These are phyloP conservation scores for Neelides sp. DNA, from an alignment of 1,140 invertebrate genomes.

Conservation along the genomic window DNA sequence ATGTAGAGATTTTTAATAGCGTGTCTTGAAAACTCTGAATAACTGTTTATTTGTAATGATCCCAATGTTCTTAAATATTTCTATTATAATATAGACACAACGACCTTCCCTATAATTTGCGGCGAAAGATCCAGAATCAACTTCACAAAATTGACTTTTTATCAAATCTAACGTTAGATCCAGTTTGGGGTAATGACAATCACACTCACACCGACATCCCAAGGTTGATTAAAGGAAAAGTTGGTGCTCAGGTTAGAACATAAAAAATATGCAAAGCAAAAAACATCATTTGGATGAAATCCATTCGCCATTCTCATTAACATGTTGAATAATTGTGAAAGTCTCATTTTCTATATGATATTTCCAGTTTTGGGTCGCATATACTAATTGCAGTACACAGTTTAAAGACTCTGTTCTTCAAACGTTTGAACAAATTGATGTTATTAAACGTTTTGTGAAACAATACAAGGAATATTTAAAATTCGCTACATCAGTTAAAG, in stretches of 20 bases:
- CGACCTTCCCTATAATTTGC: too few species aligned
- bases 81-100: too few species aligned
- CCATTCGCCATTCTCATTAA: neutral
- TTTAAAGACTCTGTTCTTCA: conserved; percentile 2
- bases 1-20: too few species aligned
- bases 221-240: neutral
- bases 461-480: conserved; percentile 5
- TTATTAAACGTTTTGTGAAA: conserved; percentile 3
- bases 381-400: conserved; percentile 4
- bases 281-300: neutral
- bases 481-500: conserved; percentile 4
- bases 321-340: neutral
- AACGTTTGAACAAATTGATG: conserved; percentile 7
- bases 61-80: too few species aligned
- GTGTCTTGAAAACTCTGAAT: too few species aligned
- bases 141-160: neutral
- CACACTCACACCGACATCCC: conserved; percentile 1
- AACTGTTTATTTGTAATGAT: too few species aligned
- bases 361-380: conserved; percentile 2
- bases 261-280: neutral
- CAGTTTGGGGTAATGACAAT: neutral
- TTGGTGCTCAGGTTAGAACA: neutral
- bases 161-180: neutral
- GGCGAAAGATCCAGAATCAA: too few species aligned
- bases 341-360: neutral